These are phyloP conservation scores for Cyrtodaria siliqua DNA, from an alignment of 2,888 invertebrate genomes.

Conservation along the genomic window DNA sequence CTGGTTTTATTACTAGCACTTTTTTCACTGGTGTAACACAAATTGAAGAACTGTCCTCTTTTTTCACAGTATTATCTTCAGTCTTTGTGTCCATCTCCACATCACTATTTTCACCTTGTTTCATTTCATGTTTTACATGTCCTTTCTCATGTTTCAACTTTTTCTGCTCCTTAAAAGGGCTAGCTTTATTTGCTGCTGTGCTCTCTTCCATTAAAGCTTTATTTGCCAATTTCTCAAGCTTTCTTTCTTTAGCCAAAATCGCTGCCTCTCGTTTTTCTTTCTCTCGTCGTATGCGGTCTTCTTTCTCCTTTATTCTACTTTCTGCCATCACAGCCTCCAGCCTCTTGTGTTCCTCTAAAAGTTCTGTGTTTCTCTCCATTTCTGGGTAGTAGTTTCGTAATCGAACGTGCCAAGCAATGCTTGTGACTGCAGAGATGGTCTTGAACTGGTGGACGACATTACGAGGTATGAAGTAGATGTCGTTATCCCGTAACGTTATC, in stretches of 20 bases:
- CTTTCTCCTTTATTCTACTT: conserved; percentile 45
- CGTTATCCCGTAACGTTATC: conserved; percentile 96
- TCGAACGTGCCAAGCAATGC: conserved; percentile 97
- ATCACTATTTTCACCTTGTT: conserved; percentile 1
- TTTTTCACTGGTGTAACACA: background rate
- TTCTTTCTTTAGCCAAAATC: conserved; percentile 39
- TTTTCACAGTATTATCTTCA: background rate
- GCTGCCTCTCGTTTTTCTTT: conserved; percentile 54
- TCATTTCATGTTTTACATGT: conserved; percentile 16
- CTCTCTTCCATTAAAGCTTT: background rate
- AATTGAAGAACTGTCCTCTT: background rate
- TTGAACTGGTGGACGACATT: conserved; percentile 99
- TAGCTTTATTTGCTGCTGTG: conserved; percentile 18
- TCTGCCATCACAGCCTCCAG: conserved; percentile 53
- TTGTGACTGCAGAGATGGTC: conserved; percentile 93
- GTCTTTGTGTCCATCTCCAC: background rate
- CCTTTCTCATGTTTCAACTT: conserved; percentile 13
- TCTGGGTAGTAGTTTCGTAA: conserved; percentile 93
- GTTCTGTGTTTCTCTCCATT: conserved; percentile 42
- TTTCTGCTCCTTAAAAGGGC: conserved; percentile 20
- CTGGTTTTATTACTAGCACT: background rate
- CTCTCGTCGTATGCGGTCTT: conserved; percentile 42
- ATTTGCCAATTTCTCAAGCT: conserved; percentile 45
- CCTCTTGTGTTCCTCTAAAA: conserved; percentile 49
- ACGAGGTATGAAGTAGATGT: conserved; percentile 98